Evolutionary conservation across 1,140 invertebrate species (phyloP), one percentile per base, ranked within the genome.

Genomic region (Campoletis sonorensis): DNA sequence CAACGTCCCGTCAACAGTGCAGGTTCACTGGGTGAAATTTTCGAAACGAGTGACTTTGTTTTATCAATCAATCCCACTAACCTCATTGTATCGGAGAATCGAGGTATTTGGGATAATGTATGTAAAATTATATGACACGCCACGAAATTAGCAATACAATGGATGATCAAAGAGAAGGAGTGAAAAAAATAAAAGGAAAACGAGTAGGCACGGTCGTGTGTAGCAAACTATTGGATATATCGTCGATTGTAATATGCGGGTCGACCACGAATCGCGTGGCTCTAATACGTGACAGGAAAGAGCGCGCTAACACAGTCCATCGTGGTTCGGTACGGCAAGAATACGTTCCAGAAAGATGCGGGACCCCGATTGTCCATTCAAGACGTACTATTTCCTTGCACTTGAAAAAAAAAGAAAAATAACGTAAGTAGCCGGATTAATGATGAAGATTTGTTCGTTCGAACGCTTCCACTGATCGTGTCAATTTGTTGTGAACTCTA

Each of bases 251-350:
- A 58, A 33, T 73, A 82, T 82, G 81, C 76, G 81, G 76, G 81
- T 73, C 68, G 81, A 79, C 49, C 27, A 79, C 51, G 76, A 82
- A 75, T 45, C 79, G 70, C 45, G 81, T 64, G 73, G 45, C 71
- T 76, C 64, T 45, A 58, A 79, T 82, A 79, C 70, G 70, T 79
- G 77, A 82, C 81, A 54, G 49, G 77, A 75, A 82, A 82, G 71
- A 68, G 51, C n/a, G 27, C 11, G 21, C 33, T 51, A 23, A 79
- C 51, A 67, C n/a, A 54, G 51, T n/a, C 16, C 27, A 5, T 33
- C 21, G 18, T 23, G 71, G 4, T 26, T 67, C 21, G 54, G 23
- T 61, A 61, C 18, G 26, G 71, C 26, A 27, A 70, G 58, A 82
- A 75, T 73, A 73, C 40, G 72, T 82, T 82, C 72, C 68, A 73